Conservation (phyloP, 2,888 invertebrate species). For the Cyrtodaria siliqua region DNA sequence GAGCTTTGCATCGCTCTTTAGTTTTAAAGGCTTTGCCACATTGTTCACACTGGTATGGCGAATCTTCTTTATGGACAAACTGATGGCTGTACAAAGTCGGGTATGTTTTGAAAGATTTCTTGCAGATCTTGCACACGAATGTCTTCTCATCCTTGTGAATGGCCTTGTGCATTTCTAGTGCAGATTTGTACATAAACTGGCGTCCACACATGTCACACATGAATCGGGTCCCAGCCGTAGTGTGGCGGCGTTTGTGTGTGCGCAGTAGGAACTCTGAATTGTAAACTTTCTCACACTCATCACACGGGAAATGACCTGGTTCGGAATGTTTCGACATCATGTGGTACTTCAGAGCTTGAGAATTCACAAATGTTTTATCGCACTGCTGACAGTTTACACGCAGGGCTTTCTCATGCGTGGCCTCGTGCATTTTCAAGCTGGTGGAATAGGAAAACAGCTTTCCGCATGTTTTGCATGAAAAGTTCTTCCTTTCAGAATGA, state of each 20-base stretch:
- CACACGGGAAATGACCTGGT: conserved; percentile 70
- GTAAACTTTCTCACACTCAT: conserved; percentile 78
- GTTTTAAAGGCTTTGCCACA: conserved; percentile 82
- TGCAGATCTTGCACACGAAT: conserved; percentile 76
- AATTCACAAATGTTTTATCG: conserved; percentile 78
- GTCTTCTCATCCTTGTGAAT: conserved; percentile 77
- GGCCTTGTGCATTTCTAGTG: conserved; percentile 78
- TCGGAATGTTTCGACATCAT: conserved; percentile 70
- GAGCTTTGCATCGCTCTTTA: conserved; percentile 78
- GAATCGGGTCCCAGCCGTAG: conserved; percentile 70
- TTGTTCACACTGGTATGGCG: conserved; percentile 71
- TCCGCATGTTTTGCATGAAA: conserved; percentile 75
- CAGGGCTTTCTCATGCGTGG: conserved; percentile 76
- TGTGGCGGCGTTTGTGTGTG: conserved; percentile 74
- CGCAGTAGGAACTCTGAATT: conserved; percentile 77
- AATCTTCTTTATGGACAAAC: conserved; percentile 77
- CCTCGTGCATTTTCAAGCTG: conserved; percentile 78
- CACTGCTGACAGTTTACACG: conserved; percentile 76
- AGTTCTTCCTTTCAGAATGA: conserved; percentile 73
- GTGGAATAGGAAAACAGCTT: conserved; percentile 81
- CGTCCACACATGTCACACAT: conserved; percentile 81
- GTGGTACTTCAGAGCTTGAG: conserved; percentile 72
- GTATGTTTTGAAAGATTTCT: conserved; percentile 81
- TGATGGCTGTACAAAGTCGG: conserved; percentile 82
- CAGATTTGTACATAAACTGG: conserved; percentile 80